phyloP scores from a whole-genome alignment of 2,113 vertebrate genomes.

The Hippocampus barbouri region DNA sequence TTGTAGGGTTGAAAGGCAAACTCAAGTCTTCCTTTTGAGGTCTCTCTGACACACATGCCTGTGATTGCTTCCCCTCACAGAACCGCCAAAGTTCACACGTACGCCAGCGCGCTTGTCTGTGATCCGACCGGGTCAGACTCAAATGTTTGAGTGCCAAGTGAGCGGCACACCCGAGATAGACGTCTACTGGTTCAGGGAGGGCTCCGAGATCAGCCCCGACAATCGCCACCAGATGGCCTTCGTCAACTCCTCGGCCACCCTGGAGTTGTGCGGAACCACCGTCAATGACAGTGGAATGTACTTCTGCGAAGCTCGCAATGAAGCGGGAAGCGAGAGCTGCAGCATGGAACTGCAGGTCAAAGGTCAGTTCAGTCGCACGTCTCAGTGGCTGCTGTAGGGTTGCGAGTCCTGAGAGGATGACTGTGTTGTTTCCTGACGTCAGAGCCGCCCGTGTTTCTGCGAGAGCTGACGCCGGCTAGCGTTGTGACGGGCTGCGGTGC shows the following conservation, averaged over 20 bases:
- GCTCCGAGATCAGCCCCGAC: conserved; percentile 82
- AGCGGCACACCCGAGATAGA: conserved; percentile 90
- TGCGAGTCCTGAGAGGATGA: background rate
- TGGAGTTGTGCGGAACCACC: conserved; percentile 78
- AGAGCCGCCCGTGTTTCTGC: conserved; percentile 88
- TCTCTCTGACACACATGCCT: conserved; percentile 3
- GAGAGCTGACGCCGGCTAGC: conserved; percentile 75
- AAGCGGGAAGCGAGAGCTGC: conserved; percentile 94
- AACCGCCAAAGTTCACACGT: conserved; percentile 87
- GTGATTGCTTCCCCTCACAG: conserved; percentile 62
- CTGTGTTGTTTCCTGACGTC: conserved; percentile 39
- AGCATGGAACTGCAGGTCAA: conserved; percentile 92
- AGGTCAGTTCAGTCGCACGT: conserved; percentile 78
- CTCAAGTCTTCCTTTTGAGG: background rate
- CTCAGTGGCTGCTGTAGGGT: background rate
- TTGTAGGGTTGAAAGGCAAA: conserved; percentile 20
- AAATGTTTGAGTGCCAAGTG: conserved; percentile 89
- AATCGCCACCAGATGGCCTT: conserved; percentile 79
- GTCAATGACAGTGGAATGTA: conserved; percentile 85
- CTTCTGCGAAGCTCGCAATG: conserved; percentile 93
- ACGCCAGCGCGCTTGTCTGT: conserved; percentile 84
- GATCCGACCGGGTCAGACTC: conserved; percentile 83
- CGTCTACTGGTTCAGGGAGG: conserved; percentile 89
- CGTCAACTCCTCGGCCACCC: conserved; percentile 79
- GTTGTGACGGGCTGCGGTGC: conserved; percentile 83